Evolutionary conservation across 1,140 invertebrate genomes (phyloP).

Genomic region (Drosophila rufa): DNA sequence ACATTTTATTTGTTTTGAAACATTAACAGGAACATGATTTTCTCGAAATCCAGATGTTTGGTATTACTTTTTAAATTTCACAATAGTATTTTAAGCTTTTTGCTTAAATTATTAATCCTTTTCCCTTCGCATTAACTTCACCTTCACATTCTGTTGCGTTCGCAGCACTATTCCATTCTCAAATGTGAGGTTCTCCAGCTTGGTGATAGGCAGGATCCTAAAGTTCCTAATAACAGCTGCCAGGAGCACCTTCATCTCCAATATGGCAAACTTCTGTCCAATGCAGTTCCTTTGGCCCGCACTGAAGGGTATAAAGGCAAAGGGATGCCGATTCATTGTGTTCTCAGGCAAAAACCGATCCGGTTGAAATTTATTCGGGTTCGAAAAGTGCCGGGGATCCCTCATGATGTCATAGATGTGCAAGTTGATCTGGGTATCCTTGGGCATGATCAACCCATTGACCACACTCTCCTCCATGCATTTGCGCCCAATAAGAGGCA

Average conservation of each 20-base stretch:
- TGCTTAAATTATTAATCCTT: not conserved
- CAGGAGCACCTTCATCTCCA: conserved; percentile 85
- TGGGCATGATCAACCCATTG: conserved; percentile 85
- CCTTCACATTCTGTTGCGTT: conserved; percentile 47
- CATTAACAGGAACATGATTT: not conserved
- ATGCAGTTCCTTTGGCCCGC: conserved; percentile 80
- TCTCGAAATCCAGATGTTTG: not conserved
- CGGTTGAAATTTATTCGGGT: conserved; percentile 91
- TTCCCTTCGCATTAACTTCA: conserved; percentile 18
- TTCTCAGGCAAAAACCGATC: conserved; percentile 91
- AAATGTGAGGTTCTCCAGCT: conserved; percentile 51
- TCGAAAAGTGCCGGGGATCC: conserved; percentile 87
- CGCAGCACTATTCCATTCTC: conserved; percentile 66
- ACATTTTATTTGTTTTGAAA: not conserved
- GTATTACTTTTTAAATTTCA: not conserved
- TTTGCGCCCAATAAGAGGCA: conserved; percentile 88
- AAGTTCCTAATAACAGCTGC: conserved; percentile 82
- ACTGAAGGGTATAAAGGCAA: conserved; percentile 88
- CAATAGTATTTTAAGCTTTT: no score
- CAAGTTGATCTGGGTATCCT: conserved; percentile 85
- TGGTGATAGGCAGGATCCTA: conserved; percentile 54
- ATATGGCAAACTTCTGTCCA: conserved; percentile 85
- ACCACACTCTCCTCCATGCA: conserved; percentile 86
- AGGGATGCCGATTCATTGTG: conserved; percentile 85
- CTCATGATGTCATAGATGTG: conserved; percentile 87